Evolutionary conservation across 2,797 vertebrate genomes (phyloP).

Genomic region (Allochrocebus solatus): DNA sequence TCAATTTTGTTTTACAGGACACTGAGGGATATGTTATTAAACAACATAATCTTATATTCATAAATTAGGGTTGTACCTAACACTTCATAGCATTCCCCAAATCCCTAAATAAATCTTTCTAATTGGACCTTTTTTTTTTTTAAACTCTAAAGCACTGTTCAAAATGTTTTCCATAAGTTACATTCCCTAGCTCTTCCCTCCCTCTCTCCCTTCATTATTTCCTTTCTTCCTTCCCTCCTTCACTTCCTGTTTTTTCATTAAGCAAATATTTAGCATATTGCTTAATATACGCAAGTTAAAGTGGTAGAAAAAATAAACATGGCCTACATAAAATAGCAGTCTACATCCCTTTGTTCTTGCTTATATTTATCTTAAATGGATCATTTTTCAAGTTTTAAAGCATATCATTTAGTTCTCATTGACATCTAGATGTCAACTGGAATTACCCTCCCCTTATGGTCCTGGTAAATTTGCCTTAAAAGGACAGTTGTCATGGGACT

Average conservation of each 20-base stretch:
- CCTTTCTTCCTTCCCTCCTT: not conserved
- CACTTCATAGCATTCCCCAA: not conserved
- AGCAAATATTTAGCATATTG: not conserved
- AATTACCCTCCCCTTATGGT: not conserved
- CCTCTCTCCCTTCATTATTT: not conserved
- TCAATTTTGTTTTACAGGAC: not conserved
- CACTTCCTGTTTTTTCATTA: not conserved
- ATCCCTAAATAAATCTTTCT: constrained; percentile 35
- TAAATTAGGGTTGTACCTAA: constrained; percentile 22
- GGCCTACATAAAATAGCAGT: not conserved
- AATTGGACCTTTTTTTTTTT: constrained; percentile 2
- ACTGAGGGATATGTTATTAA: constrained; percentile 21
- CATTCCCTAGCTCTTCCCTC: not conserved
- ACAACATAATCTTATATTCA: not conserved
- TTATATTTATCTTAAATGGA: not conserved
- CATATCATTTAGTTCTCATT: constrained; percentile 19
- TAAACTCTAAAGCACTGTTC: constrained; percentile 1
- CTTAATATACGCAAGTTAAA: not conserved
- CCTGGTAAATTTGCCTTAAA: constrained; percentile 26
- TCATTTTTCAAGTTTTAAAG: constrained; percentile 40
- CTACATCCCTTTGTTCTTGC: not conserved
- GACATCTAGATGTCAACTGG: not conserved
- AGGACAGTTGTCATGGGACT: not conserved
- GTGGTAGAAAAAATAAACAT: not conserved
- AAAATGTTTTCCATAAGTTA: not conserved